These are phyloP conservation scores for Daboia siamensis DNA, from an alignment of 2,113 vertebrate genomes.

Conservation along the genomic window DNA sequence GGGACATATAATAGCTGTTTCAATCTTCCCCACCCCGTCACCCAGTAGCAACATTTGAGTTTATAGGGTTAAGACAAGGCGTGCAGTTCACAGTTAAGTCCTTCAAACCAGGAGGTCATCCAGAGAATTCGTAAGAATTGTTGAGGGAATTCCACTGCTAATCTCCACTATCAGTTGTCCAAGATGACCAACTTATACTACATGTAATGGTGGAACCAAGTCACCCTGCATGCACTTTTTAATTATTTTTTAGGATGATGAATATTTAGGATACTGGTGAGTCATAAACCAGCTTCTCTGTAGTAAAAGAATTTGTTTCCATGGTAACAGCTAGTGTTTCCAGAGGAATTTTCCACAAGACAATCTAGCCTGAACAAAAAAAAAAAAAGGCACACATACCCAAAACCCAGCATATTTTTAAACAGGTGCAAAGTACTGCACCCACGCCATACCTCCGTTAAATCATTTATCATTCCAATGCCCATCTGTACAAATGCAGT, in stretches of 20 bases:
- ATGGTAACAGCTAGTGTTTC: constrained; percentile 16
- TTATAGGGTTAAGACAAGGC: not conserved
- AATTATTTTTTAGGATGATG: constrained; percentile 15
- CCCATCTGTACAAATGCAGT: not conserved
- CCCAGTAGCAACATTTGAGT: not conserved
- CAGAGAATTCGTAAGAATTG: not conserved
- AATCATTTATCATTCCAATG: not conserved
- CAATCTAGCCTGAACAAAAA: not conserved
- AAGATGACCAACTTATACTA: not conserved
- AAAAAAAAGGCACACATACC: not conserved
- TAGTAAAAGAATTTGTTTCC: constrained; percentile 22
- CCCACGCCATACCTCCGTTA: not conserved
- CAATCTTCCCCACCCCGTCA: not conserved
- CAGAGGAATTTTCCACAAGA: constrained; percentile 6
- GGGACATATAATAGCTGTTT: not conserved
- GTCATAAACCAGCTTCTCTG: constrained; percentile 10
- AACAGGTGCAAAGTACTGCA: not conserved
- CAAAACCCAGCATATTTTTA: not conserved
- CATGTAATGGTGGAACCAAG: not conserved
- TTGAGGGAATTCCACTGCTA: not conserved
- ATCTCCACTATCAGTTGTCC: not conserved
- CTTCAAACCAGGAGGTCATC: not conserved
- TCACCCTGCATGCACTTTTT: not conserved
- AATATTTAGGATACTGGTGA: constrained; percentile 24
- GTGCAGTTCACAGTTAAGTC: not conserved